phyloP scores from a whole-genome alignment of 2,113 vertebrate genomes.

The Fukomys damarensis region DNA sequence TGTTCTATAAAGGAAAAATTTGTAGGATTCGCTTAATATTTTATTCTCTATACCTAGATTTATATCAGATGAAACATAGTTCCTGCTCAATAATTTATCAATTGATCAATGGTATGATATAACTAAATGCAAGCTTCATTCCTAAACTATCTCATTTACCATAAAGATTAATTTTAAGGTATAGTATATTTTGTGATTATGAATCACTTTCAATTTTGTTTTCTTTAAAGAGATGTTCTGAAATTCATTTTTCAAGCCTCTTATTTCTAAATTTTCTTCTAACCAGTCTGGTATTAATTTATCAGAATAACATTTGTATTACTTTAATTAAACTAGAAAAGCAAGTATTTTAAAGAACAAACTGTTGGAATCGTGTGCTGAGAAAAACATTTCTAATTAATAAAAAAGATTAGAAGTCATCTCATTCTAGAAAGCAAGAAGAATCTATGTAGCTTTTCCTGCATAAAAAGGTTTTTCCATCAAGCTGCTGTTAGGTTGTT shows the following conservation, averaged over 20 bases:
- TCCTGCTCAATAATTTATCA: not conserved
- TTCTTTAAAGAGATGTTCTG: not conserved
- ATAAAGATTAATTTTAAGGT: not conserved
- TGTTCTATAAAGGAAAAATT: not conserved
- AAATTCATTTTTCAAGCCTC: not conserved
- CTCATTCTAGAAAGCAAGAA: constrained; percentile 69
- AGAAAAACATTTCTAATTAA: constrained; percentile 65
- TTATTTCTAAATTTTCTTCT: not conserved
- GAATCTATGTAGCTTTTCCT: constrained; percentile 71
- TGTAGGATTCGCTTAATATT: not conserved
- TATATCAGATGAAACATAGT: not conserved
- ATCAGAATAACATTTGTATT: not conserved
- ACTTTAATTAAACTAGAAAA: not conserved
- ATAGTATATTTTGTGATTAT: not conserved
- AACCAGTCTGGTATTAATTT: constrained; percentile 24
- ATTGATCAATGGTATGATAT: not conserved
- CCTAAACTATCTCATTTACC: not conserved
- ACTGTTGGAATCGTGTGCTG: constrained; percentile 31
- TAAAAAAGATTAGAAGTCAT: constrained; percentile 65
- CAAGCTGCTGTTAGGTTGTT: not conserved
- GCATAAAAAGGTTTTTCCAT: constrained; percentile 58
- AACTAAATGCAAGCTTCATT: not conserved
- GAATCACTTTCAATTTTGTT: constrained; percentile 14
- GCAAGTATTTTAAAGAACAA: not conserved
- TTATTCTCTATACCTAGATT: not conserved